Percentiles rank a stretch among this genome's conserved stretches.
Conservation (phyloP, 1,140 invertebrate genomes). For the Sminthurinus signatus region DNA sequence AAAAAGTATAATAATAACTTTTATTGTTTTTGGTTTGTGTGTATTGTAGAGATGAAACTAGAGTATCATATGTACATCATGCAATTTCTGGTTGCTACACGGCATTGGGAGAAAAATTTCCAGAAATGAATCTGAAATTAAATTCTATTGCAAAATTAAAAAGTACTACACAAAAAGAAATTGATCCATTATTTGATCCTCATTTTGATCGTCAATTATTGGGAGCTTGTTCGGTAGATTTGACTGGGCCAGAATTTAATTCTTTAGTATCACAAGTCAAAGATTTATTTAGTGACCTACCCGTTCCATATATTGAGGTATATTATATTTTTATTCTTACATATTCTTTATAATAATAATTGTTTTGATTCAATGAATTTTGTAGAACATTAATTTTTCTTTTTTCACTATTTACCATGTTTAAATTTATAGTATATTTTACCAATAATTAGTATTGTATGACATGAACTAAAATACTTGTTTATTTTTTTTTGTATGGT, state of each 20-base stretch:
- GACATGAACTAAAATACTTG: too few relatives aligned
- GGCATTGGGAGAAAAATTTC: not conserved
- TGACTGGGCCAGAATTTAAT: conserved; percentile 28
- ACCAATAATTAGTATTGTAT: too few relatives aligned
- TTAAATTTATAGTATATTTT: too few relatives aligned
- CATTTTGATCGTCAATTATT: conserved; percentile 36
- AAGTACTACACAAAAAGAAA: not conserved
- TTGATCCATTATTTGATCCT: conserved; percentile 33
- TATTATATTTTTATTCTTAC: too few relatives aligned
- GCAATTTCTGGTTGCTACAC: conserved; percentile 27
- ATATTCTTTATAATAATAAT: too few relatives aligned
- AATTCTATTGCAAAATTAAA: not conserved
- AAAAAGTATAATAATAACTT: too few relatives aligned
- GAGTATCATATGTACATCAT: conserved; percentile 37
- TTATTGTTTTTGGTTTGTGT: conserved; percentile 3
- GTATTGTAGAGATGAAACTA: conserved; percentile 35
- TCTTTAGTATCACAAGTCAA: conserved; percentile 37
- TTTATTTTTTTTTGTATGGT: too few relatives aligned
- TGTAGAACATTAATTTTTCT: too few relatives aligned
- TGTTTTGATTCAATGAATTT: too few relatives aligned
- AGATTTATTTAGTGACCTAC: conserved; percentile 37
- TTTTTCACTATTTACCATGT: too few relatives aligned
- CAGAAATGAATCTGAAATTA: not conserved
- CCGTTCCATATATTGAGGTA: conserved; percentile 31
- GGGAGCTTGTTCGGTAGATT: conserved; percentile 38